Evolutionary conservation across 2,797 vertebrate species (phyloP).

Genomic region (Chanos chanos): DNA sequence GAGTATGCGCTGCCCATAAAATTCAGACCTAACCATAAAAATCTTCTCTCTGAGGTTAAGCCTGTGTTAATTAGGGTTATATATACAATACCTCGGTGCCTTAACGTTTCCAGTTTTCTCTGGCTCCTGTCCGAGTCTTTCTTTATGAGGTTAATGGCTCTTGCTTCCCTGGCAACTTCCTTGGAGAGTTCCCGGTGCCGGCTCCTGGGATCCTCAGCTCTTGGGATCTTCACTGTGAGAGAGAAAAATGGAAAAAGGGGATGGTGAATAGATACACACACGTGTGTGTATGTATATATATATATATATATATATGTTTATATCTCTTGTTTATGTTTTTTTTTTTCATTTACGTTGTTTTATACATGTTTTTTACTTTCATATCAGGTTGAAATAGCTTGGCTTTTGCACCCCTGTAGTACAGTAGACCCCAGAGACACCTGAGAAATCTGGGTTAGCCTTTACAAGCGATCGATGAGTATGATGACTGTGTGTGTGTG

Average conservation of each 20-base stretch:
- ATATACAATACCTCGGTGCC: conserved; percentile 66
- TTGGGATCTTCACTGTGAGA: conserved; percentile 78
- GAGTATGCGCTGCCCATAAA: too few relatives aligned
- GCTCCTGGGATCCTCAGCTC: conserved; percentile 80
- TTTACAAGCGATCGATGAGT: conserved; percentile 25
- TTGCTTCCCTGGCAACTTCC: conserved; percentile 77
- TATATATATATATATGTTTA: too few relatives aligned
- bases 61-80: too few relatives aligned
- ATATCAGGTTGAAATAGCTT: conserved; percentile 37
- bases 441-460: conserved; percentile 18
- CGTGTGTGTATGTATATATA: too few relatives aligned
- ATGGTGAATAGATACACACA: too few relatives aligned
- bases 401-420: conserved; percentile 33
- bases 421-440: conserved; percentile 29
- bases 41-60: not conserved
- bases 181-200: conserved; percentile 80
- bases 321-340: too few relatives aligned
- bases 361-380: too few relatives aligned
- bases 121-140: conserved; percentile 76
- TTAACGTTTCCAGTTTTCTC: conserved; percentile 60
- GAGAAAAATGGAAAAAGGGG: too few relatives aligned
- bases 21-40: too few relatives aligned
- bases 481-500: conserved; percentile 6
- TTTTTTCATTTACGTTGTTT: too few relatives aligned
- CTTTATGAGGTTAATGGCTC: conserved; percentile 60